These are phyloP conservation scores for Terrapene triunguis DNA, from an alignment of 2,113 vertebrate genomes.

Conservation along the genomic window DNA sequence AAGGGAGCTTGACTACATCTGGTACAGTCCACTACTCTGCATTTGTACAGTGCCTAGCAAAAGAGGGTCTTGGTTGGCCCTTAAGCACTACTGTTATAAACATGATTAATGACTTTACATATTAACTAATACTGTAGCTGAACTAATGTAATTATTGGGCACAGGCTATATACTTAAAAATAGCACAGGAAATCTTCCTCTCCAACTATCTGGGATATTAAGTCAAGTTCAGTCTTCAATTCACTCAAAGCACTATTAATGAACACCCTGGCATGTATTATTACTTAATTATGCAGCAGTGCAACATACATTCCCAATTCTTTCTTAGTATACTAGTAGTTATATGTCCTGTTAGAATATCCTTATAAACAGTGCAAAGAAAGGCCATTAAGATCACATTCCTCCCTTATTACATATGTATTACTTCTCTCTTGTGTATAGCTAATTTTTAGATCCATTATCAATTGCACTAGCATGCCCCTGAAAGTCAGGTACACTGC, in stretches of 20 bases:
- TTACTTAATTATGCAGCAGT: conserved; percentile 43
- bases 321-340: conserved; percentile 22
- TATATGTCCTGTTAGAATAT: conserved; percentile 34
- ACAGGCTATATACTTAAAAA: conserved; percentile 18
- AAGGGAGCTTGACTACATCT: not conserved
- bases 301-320: conserved; percentile 47
- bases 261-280: conserved; percentile 53
- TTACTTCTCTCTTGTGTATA: not conserved
- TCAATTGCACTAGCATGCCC: not conserved
- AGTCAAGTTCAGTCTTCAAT: conserved; percentile 42
- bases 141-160: too few species aligned
- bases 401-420: conserved; percentile 28
- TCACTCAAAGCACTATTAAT: conserved; percentile 39
- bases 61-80: not conserved
- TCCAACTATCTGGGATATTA: conserved; percentile 42
- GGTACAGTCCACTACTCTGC: not conserved
- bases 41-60: not conserved
- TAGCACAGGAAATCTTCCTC: conserved; percentile 12
- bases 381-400: not conserved
- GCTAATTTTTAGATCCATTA: conserved; percentile 7
- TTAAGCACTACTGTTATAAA: not conserved
- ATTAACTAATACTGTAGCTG: too few species aligned
- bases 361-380: not conserved
- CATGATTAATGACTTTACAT: not conserved
- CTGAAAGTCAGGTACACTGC: not conserved